Conservation (phyloP, 2,888 invertebrate genomes). For the Nymphalis urticae region DNA sequence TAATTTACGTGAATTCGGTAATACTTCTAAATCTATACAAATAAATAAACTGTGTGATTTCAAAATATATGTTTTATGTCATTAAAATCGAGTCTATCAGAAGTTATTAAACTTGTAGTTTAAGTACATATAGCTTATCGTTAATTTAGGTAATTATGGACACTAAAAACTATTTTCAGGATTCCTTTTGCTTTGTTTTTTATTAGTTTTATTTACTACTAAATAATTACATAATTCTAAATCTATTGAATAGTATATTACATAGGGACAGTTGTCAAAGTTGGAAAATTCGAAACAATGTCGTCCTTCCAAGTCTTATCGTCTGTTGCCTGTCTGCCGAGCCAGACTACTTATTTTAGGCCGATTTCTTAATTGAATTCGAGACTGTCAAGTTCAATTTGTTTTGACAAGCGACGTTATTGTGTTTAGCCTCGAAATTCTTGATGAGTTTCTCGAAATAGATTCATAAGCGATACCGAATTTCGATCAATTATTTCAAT, state of each 20-base stretch:
- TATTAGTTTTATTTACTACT: no score
- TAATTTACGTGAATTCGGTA: no score
- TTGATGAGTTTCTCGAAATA: not conserved
- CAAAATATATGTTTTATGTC: no score
- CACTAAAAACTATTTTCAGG: no score
- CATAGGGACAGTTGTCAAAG: constrained; percentile 9
- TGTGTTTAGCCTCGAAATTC: not conserved
- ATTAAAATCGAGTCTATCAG: no score
- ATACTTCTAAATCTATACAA: no score
- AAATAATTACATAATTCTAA: not conserved
- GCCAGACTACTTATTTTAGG: not conserved
- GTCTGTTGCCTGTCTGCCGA: not conserved
- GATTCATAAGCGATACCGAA: not conserved
- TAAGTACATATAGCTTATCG: no score
- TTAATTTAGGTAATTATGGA: no score
- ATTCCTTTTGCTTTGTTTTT: no score
- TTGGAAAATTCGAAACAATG: constrained; percentile 9
- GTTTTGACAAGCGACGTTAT: constrained; percentile 10
- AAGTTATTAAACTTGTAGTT: no score
- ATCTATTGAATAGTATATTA: not conserved
- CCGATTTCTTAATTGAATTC: constrained; percentile 21
- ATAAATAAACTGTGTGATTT: no score
- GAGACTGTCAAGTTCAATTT: not conserved
- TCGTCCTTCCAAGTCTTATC: not conserved
- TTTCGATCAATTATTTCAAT: not conserved